Base-by-base conservation (phyloP, 2,797 vertebrate genomes). In the Channa striata region DNA sequence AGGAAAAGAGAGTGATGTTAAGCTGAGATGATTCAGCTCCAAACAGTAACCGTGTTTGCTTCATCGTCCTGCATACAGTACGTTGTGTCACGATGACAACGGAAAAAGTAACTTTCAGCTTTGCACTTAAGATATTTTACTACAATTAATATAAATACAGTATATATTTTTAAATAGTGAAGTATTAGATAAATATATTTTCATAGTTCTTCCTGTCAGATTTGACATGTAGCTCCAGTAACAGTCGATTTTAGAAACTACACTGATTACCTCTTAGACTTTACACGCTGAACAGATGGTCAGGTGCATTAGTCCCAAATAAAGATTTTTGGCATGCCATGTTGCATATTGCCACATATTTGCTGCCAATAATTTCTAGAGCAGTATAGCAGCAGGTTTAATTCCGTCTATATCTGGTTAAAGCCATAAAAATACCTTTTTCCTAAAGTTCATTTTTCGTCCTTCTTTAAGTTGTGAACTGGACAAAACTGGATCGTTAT, bases 1-100 rank as follows among this genome's bases (percentile, higher is more conserved):
- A 71, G 46, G 66, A 5, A 73, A 78, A 54, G 43, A 68, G 50
- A 53, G 34, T 11, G 13, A 56, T 47, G 59, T 72, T 63, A 50
- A 60, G 62, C 63, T 57, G 72, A 36, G 53, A 74, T 86, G 81
- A 87, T 50, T 82, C 81, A 87, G 84, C 85, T 69, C 50, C 37
- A 19, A 40, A 71, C 52, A 59, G 54, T 20, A 17, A 54, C 59
- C 37, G 36, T 6, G 16, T 53, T 77, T 14, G 46, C 42, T 16
- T 14, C 14, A 40, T 21, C 13, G 4, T 52, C 17, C 19, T 51
- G 51, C 42, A 52, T 1, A n/a, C 23, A 17, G 8, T 33, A 20
- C n/a, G 20, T 42, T 21, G 40, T 16, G 30, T 49, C 23, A 20
- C 25, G 46, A 59, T 52, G 25, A 59, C 40, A 64, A n/a, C n/a